phyloP scores from a whole-genome alignment of 2,888 invertebrate genomes.

The Ophion slaviceki region DNA sequence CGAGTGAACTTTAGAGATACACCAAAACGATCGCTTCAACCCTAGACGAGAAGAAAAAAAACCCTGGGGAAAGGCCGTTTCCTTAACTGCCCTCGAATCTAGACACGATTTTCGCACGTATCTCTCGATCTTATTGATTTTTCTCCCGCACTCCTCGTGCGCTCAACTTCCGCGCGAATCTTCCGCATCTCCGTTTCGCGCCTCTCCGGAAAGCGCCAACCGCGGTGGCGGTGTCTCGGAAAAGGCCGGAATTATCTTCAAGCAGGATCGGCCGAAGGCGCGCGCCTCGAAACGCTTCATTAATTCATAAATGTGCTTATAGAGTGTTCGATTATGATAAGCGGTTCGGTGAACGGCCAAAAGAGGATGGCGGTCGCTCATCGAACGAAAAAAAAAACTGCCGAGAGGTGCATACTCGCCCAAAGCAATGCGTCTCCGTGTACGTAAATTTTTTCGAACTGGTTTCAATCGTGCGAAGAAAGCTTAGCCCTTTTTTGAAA shows the following conservation, averaged over 20 bases:
- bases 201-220: not conserved
- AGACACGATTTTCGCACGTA: not conserved
- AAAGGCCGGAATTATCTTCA: not conserved
- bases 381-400: not conserved
- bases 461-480: too few relatives aligned
- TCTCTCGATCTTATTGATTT: too few relatives aligned
- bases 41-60: too few relatives aligned
- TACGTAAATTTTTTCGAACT: not conserved
- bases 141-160: not conserved
- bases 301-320: conserved; percentile 67
- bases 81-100: too few relatives aligned
- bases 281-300: conserved; percentile 58
- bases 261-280: not conserved
- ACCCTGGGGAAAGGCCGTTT: too few relatives aligned
- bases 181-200: conserved; percentile 5
- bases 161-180: not conserved
- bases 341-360: conserved; percentile 58
- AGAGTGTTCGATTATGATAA: conserved; percentile 71
- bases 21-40: too few relatives aligned
- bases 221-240: not conserved
- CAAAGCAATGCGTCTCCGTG: not conserved
- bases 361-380: conserved; percentile 46
- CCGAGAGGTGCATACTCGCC: too few relatives aligned
- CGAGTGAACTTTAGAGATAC: too few relatives aligned
- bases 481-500: too few relatives aligned